Evolutionary conservation across 2,888 invertebrate species (phyloP), one percentile per base, ranked within the genome.

Genomic region (Andricus quercusramuli): DNA sequence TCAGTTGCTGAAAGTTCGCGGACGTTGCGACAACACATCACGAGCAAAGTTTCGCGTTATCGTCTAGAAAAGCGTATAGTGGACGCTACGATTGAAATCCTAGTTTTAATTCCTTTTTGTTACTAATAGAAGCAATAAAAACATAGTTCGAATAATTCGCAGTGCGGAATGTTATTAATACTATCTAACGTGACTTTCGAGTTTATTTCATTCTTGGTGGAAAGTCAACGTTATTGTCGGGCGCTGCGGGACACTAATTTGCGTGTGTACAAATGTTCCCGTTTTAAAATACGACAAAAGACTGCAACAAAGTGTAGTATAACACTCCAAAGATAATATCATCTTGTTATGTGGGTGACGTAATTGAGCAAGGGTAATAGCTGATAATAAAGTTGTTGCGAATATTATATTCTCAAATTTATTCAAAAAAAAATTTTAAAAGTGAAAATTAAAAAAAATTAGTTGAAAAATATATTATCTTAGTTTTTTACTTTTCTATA

Each of bases 91-190:
- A 68, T 47, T 47, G 11, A 44, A 68, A 9, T 25, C 44, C 68
- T 25, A 67, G 66, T 22, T 37, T 79, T 64, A 77, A 32, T n/a
- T 37, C 56, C 68, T 9, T 67, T 41, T 47, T 41, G 25, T 68
- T 68, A 68, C 44, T 13, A 67, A 15, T 44, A 68, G 25, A 20
- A 68, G 17, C 41, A 47, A 47, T 47, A 47, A 47, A 59, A 59
- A 22, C 56, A 59, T 4, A 59, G 56, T 59, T 47, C 9, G 9
- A 68, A 68, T 68, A 13, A 44, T 68, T 41, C 41, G 25, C 8
- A 68, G 44, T 47, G 44, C 44, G 22, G 25, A 68, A 68, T 22
- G 15, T 68, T 68, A 25, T 68, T 47, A 25, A 68, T 9, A 47
- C 22, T 47, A 29, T 44, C 25, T 8, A 47, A 25, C 25, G 8